Base-by-base conservation (phyloP, 1,140 invertebrate genomes). In the Drosophila trapezifrons region DNA sequence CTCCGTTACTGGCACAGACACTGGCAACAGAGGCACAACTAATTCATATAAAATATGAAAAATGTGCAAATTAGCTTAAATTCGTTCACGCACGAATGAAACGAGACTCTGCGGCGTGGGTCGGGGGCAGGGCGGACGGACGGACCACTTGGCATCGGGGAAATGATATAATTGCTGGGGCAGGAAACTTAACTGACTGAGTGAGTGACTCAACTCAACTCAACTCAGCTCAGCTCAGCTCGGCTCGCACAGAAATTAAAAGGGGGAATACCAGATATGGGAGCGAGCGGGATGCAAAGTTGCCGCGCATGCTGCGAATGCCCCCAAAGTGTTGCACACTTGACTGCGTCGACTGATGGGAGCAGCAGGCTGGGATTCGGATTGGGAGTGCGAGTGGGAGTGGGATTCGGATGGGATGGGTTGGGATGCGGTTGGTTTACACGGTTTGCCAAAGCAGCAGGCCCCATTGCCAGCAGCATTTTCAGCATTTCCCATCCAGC, bases 131-230 rank as follows among this genome's bases (percentile, higher is more conserved):
- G 3, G 10, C 10, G 32, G 32, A 29, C 32, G 32, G 32, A 13
- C 32, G 37, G 35, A 7, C 43, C 60, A 80, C 56, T 67, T 75
- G 82, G 75, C 65, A 72, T 81, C 70, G 82, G 78, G 83, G 75
- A 85, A 85, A 85, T 85, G 82, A 87, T 87, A 85, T 85, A 85
- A 85, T 85, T 87, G 82, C 83, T 85, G 83, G 70, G 78, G 75
- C 82, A 86, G 82, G 83, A 85, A 85, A 78, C 83, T 78, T 82
- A 87, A 87, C 78, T 86, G 70, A 87, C 69, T 87, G 78, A 78
- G 79, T 82, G 78, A 86, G 78, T 73, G 73, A 80, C 72, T 84
- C 76, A 20, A 83, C 71, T 74, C 71, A 10, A 66, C 71, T 66
- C 54, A 32, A 63, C 79, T 56, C 42, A 9, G 54, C 37, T 64